These are phyloP conservation scores for Brachypodius melanocephalos DNA, from an alignment of 2,113 vertebrate species.

Conservation along the genomic window DNA sequence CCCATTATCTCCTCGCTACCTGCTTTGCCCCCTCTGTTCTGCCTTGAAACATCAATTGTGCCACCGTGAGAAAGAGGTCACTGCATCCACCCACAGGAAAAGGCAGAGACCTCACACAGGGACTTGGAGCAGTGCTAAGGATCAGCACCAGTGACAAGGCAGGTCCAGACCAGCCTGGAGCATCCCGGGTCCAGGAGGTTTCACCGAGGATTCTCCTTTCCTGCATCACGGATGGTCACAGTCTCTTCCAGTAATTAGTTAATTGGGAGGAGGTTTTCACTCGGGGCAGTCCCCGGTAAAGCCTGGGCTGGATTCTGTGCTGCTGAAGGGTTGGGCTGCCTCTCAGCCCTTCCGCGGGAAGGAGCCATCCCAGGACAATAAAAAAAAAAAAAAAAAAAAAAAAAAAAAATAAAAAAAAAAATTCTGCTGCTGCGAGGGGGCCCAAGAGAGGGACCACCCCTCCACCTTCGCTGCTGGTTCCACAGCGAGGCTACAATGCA, in stretches of 20 bases:
- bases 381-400: no score
- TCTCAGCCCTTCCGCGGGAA: neutral
- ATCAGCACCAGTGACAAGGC: neutral
- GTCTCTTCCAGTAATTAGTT: neutral
- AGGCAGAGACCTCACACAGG: neutral
- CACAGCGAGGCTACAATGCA: rapidly evolving
- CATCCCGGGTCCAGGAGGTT: rapidly evolving
- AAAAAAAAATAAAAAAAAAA: no score
- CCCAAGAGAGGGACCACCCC: neutral
- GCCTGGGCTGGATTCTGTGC: neutral
- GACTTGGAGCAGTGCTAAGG: rapidly evolving
- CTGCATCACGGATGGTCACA: neutral
- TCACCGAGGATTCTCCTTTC: neutral
- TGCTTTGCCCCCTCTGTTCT: neutral
- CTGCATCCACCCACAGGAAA: neutral
- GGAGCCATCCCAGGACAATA: neutral
- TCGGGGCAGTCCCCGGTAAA: neutral
- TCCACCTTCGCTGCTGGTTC: neutral
- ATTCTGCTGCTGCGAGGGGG: neutral
- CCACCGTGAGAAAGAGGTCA: neutral
- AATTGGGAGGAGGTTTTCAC: neutral
- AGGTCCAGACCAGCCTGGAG: neutral
- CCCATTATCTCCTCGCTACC: neutral
- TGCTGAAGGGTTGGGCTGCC: neutral
- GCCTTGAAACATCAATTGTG: neutral